Percentiles rank a stretch among this genome's conserved stretches.
These are phyloP conservation scores for Formica aserva DNA, from an alignment of 2,888 invertebrate genomes.

Conservation along the genomic window DNA sequence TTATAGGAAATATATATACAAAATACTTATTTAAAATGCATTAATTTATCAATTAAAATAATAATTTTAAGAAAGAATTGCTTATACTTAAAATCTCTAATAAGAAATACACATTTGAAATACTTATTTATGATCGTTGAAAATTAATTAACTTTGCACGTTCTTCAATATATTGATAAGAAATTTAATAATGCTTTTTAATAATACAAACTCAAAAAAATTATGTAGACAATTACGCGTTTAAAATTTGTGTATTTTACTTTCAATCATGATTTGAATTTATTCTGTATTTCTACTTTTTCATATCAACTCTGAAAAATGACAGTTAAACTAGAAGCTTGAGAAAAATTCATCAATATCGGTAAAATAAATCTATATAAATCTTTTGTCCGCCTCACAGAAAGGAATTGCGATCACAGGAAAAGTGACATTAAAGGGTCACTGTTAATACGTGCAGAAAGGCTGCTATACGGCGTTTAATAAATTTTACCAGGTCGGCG, in stretches of 20 bases:
- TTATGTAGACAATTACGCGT: not conserved
- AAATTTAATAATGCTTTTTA: not conserved
- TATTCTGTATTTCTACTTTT: not conserved
- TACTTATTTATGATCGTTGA: not conserved
- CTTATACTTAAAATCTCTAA: not conserved
- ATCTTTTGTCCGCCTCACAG: not conserved
- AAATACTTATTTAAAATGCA: not conserved
- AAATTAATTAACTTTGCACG: not conserved
- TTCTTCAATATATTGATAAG: not conserved
- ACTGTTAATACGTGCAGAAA: slow-evolving; percentile 1
- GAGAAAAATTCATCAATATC: not conserved
- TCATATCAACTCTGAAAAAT: not conserved
- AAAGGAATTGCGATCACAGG: not conserved
- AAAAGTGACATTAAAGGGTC: slow-evolving; percentile 12
- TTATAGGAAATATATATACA: not conserved
- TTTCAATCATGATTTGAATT: not conserved
- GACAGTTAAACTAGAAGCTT: not conserved
- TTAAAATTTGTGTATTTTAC: not conserved
- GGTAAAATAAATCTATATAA: not conserved
- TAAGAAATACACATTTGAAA: not conserved
- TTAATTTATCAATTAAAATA: not conserved
- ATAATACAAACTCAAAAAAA: not conserved
- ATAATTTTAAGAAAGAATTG: not conserved
- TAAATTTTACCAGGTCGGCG: slow-evolving; percentile 61
- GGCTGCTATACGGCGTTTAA: slow-evolving; percentile 5